Base-by-base conservation (phyloP, 2,113 vertebrate species). In the Larimichthys polyactis region DNA sequence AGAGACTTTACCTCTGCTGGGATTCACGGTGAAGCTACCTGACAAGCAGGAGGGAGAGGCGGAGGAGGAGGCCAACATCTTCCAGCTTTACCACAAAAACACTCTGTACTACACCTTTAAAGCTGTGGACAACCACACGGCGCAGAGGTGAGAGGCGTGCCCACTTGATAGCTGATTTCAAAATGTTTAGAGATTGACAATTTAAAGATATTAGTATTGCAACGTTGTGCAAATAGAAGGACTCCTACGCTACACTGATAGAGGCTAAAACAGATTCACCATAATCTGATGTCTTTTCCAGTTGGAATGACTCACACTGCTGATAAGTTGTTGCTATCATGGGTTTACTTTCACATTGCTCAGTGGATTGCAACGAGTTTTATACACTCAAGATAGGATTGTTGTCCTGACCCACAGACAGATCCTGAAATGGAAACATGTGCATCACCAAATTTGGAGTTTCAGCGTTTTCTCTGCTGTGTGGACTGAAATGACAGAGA, bases 41-140 rank as follows among this genome's bases (percentile, higher is more conserved):
- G 97, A 97, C 73, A 96, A 92, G 80, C 95, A 94, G 3, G 95
- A 96, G 29, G 94, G 94, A 75, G 95, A 69, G 0, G 36, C 7
- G 36, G 95, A 97, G 48, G 92, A 94, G 46, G 92, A 94, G 15
- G 80, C 94, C 55, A 95, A 91, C 4, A 85, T 97, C 84, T 99
- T 99, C 84, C 97, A 98, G 89, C 97, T 99, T 75, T 99, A 98
- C 93, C 98, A 99, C 94, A 99, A 99, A 95, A 97, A 97, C 88
- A 97, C 96, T 11, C 94, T 99, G 58, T 99, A 96, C 87, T 99
- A 98, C 75, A 97, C 96, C 84, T 99, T 99, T 92, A 96, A 94
- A 94, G 97, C 98, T 5, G 96, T 97, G 78, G 96, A 99, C 71
- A 94, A 92, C 90, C 85, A 57, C 91, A 95, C 96, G 51, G 98